phyloP scores from a whole-genome alignment of 2,888 invertebrate genomes.

The Thumatha senex region DNA sequence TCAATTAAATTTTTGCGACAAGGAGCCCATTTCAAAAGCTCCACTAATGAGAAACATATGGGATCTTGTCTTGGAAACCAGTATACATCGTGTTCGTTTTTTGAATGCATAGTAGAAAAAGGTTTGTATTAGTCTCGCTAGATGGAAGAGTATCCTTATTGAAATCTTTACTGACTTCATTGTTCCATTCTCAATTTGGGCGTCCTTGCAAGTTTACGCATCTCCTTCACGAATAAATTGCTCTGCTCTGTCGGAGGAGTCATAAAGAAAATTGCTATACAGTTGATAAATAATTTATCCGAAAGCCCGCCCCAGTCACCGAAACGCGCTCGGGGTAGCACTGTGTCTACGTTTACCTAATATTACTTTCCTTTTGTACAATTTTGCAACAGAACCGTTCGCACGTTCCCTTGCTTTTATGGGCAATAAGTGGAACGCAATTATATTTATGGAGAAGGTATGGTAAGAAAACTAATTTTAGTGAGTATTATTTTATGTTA shows the following conservation, averaged over 20 bases:
- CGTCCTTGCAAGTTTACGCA: slow-evolving; percentile 82
- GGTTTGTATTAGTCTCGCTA: slow-evolving; percentile 21
- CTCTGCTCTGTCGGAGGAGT: slow-evolving; percentile 82
- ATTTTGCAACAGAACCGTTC: slow-evolving; percentile 81
- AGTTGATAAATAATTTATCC: slow-evolving; percentile 84
- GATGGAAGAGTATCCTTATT: slow-evolving; percentile 53
- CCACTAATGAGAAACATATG: slow-evolving; percentile 65
- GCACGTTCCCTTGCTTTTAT: slow-evolving; percentile 82
- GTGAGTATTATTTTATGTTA: slow-evolving; percentile 64
- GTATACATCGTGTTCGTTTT: slow-evolving; percentile 36
- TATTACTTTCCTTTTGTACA: slow-evolving; percentile 83
- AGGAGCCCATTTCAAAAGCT: slow-evolving; percentile 59
- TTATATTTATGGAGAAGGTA: slow-evolving; percentile 81
- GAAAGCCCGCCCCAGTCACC: slow-evolving; percentile 82
- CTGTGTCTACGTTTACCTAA: slow-evolving; percentile 75
- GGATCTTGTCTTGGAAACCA: slow-evolving; percentile 36
- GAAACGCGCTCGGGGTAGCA: slow-evolving; percentile 73
- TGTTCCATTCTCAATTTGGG: slow-evolving; percentile 76
- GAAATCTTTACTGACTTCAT: slow-evolving; percentile 72
- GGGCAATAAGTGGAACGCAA: slow-evolving; percentile 83
- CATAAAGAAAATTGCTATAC: slow-evolving; percentile 84
- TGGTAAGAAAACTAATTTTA: slow-evolving; percentile 80
- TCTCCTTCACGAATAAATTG: slow-evolving; percentile 82
- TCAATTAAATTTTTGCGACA: slow-evolving; percentile 65
- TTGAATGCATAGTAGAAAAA: slow-evolving; percentile 20